Evolutionary conservation across 2,888 invertebrate species (phyloP).

Genomic region (Creontiades dilutus): DNA sequence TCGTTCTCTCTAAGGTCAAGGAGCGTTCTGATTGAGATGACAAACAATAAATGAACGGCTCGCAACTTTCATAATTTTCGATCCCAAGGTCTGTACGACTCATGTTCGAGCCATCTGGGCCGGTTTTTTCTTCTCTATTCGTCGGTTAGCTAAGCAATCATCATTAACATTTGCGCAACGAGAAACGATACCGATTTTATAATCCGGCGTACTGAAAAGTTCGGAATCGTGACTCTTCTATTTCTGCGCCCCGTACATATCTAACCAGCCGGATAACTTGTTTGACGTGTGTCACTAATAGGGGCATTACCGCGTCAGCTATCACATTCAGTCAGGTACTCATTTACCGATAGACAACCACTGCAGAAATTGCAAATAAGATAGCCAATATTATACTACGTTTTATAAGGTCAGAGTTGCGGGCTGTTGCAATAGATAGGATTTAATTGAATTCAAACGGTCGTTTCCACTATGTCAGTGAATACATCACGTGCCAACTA

Average conservation of each 20-base stretch:
- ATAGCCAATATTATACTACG: no score
- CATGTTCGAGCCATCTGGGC: constrained; percentile 14
- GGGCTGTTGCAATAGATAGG: no score
- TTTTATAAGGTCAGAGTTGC: no score
- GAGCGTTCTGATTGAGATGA: constrained; percentile 9
- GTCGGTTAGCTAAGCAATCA: constrained; percentile 15
- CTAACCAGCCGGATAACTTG: no score
- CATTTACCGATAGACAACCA: no score
- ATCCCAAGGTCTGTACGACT: background rate
- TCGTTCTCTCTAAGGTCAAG: background rate
- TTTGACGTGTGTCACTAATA: no score
- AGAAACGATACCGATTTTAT: constrained; percentile 25
- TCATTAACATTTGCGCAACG: background rate
- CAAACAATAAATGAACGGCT: background rate
- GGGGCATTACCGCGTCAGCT: no score
- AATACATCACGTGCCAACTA: no score
- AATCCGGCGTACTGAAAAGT: constrained; percentile 17
- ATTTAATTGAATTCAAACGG: no score
- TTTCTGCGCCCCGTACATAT: background rate
- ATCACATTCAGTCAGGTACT: no score
- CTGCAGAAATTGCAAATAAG: no score
- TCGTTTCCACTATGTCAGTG: no score
- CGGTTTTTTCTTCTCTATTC: background rate
- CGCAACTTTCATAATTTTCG: background rate
- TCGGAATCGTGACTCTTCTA: background rate